Evolutionary conservation across 2,797 vertebrate genomes (phyloP).

Genomic region (Buphagus erythrorhynchus): DNA sequence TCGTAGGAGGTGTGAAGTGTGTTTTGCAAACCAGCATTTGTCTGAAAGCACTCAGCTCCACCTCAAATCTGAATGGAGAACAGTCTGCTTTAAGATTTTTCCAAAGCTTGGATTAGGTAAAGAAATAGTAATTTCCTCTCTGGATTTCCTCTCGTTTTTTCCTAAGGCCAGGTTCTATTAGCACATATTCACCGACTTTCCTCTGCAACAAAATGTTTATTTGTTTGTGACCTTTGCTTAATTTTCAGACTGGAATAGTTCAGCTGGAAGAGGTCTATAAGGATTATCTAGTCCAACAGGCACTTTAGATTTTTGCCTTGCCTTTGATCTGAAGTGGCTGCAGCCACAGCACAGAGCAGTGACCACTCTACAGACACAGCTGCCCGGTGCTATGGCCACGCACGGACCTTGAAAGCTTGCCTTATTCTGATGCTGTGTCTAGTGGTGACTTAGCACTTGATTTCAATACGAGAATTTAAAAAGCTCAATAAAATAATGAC

Average conservation of each 20-base stretch:
- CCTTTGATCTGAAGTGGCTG: not conserved
- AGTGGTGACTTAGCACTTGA: not conserved
- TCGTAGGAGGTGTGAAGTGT: not conserved
- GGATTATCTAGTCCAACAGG: not conserved
- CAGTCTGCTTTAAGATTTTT: not conserved
- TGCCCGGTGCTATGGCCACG: fast-evolving
- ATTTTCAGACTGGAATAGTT: not conserved
- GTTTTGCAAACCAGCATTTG: not conserved
- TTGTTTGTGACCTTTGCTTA: not conserved
- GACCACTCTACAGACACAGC: fast-evolving
- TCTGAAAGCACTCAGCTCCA: not conserved
- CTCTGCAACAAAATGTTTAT: not conserved
- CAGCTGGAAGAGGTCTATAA: not conserved
- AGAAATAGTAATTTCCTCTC: not conserved
- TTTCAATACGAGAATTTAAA: not conserved
- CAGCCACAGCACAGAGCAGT: not conserved
- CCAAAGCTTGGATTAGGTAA: not conserved
- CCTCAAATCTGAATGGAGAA: not conserved
- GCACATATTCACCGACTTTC: not conserved
- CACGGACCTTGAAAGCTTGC: not conserved
- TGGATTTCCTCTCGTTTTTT: not conserved
- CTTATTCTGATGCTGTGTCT: not conserved
- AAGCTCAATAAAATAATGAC: slow-evolving; percentile 31
- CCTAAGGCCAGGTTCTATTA: not conserved
- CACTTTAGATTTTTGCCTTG: not conserved